Percentiles rank a stretch among this genome's conserved stretches.
phyloP scores from a whole-genome alignment of 2,113 vertebrate species.

The Equus quagga region DNA sequence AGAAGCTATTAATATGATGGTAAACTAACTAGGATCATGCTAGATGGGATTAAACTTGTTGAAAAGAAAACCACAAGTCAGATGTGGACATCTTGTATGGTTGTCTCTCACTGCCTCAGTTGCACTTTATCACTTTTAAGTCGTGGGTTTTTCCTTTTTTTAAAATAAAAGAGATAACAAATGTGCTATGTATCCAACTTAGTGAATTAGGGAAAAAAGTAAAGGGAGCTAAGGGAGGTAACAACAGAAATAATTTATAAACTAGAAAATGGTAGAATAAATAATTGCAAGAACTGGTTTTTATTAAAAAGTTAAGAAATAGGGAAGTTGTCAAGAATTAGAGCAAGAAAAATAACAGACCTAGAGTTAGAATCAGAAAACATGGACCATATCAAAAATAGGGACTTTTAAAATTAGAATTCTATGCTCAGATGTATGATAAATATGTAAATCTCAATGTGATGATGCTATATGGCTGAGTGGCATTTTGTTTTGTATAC shows the following conservation, averaged over 20 bases:
- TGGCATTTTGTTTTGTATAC: constrained; percentile 10
- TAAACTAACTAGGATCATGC: not conserved
- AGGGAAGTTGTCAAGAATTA: not conserved
- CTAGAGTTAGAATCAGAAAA: constrained; percentile 41
- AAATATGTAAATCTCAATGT: constrained; percentile 2
- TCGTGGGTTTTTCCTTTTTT: not conserved
- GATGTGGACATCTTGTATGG: not conserved
- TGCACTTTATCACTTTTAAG: not conserved
- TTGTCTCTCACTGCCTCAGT: not conserved
- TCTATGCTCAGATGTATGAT: not conserved
- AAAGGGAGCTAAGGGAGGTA: constrained; percentile 8
- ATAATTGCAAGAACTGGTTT: not conserved
- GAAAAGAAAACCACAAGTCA: not conserved
- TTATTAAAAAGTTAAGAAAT: not conserved
- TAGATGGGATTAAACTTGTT: not conserved
- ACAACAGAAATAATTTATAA: not conserved
- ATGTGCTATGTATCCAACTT: not conserved
- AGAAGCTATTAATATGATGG: not conserved
- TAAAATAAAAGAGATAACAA: not conserved
- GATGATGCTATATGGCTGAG: not conserved
- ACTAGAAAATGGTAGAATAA: not conserved
- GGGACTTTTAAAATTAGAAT: not conserved
- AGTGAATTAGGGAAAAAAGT: not conserved
- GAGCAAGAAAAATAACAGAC: not conserved
- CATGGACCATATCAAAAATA: not conserved